Conservation (phyloP, 2,888 invertebrate genomes). For the Caenorhabditis doughertyi region DNA sequence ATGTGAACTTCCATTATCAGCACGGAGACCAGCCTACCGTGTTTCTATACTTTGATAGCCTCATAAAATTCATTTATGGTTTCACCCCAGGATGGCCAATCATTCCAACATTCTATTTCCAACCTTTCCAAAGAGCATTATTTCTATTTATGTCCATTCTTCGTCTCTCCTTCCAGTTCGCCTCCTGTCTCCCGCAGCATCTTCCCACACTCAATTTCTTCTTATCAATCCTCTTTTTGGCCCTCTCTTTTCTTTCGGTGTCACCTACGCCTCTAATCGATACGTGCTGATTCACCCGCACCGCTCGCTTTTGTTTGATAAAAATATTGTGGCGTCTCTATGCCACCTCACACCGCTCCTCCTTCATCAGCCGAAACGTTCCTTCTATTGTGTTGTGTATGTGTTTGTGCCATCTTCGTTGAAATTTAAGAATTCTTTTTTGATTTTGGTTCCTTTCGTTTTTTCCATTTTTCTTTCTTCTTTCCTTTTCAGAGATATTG, state of each 20-base stretch:
- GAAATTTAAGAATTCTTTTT: conserved; percentile 1
- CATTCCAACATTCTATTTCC: no score
- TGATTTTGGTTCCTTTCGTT: not conserved
- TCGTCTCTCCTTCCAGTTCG: conserved; percentile 4
- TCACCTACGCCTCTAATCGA: conserved; percentile 37
- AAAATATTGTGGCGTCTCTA: conserved; percentile 24
- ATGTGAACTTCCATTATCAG: no score
- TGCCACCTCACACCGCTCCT: conserved; percentile 27
- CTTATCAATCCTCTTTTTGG: conserved; percentile 46
- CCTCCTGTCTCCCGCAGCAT: conserved; percentile 8
- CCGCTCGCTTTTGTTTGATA: conserved; percentile 50
- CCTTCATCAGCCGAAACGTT: conserved; percentile 1
- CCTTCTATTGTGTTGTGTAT: no score
- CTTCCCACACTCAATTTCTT: conserved; percentile 30
- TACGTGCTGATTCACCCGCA: conserved; percentile 45
- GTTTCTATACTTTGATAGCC: no score
- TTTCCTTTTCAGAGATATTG: conserved; percentile 21
- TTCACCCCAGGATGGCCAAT: no score
- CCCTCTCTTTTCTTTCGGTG: conserved; percentile 16
- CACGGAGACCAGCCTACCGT: no score
- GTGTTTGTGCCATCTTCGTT: not conserved
- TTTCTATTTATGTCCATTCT: conserved; percentile 26
- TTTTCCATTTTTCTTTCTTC: conserved; percentile 23
- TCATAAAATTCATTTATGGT: no score
- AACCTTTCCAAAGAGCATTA: not conserved